Conservation (phyloP, 2,888 invertebrate genomes). For the Neoitamus cyanurus region DNA sequence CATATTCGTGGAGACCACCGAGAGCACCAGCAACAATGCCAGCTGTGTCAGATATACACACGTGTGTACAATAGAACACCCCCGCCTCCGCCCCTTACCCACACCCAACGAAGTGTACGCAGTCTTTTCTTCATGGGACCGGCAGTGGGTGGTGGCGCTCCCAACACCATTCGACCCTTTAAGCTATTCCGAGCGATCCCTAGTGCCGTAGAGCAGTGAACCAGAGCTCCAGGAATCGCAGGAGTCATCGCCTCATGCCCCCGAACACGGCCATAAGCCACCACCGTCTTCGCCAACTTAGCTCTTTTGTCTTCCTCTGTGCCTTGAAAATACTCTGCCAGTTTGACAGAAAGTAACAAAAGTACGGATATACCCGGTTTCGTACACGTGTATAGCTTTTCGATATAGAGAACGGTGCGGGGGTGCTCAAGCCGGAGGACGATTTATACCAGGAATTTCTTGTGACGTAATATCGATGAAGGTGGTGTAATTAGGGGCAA, state of each 20-base stretch:
- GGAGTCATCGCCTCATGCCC: conserved; percentile 5
- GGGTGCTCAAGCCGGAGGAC: conserved; percentile 5
- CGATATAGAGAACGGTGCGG: neutral
- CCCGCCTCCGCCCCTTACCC: neutral
- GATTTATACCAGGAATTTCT: conserved; percentile 34
- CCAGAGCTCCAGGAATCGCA: neutral
- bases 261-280: neutral
- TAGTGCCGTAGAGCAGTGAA: conserved; percentile 1
- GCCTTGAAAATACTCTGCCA: conserved; percentile 31
- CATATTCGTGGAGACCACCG: conserved; percentile 12
- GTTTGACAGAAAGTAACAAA: conserved; percentile 44
- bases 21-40: conserved; percentile 43
- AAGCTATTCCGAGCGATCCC: conserved; percentile 24
- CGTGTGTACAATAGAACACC: neutral
- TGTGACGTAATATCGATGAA: conserved; percentile 45
- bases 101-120: no score
- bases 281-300: conserved; percentile 36
- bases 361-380: neutral
- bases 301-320: conserved; percentile 12
- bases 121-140: conserved; percentile 27
- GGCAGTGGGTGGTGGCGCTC: conserved; percentile 5
- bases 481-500: neutral
- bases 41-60: conserved; percentile 17
- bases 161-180: conserved; percentile 46
- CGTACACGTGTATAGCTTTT: conserved; percentile 10